Conservation (phyloP, 2,113 vertebrate genomes). For the Heterocephalus glaber region DNA sequence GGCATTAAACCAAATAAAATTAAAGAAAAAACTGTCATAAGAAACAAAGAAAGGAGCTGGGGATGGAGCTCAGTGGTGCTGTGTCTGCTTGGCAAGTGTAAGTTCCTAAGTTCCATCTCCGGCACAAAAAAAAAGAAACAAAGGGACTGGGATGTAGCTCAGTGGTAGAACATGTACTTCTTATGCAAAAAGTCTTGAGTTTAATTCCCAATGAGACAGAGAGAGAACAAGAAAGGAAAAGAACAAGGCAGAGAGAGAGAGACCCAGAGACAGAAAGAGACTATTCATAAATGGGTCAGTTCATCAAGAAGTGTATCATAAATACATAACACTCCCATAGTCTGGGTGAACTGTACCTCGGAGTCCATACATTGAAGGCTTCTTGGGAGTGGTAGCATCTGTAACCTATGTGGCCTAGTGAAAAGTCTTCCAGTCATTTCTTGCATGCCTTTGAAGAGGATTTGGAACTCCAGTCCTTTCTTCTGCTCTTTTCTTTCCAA, state of each 20-base stretch:
- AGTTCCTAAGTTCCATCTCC: no score
- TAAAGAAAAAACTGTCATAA: neutral
- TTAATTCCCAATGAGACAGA: neutral
- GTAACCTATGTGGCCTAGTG: neutral
- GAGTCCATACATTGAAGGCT: neutral
- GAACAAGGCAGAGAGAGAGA: neutral
- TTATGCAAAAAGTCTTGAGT: neutral
- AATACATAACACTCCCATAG: neutral
- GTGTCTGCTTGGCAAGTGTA: no score
- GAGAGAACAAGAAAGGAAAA: neutral
- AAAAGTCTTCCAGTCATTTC: neutral
- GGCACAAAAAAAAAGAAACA: no score
- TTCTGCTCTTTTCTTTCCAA: neutral
- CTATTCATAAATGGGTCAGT: neutral
- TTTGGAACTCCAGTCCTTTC: neutral
- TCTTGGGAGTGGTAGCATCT: neutral
- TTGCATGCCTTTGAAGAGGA: neutral
- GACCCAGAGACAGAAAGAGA: neutral
- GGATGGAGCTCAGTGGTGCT: neutral
- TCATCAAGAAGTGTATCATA: neutral
- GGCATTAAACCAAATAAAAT: neutral
- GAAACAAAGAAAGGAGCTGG: neutral
- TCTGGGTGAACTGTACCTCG: neutral
- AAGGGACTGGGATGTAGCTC: neutral
- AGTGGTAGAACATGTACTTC: neutral